Base-by-base conservation (phyloP, 2,113 vertebrate species). In the Trachemys scripta region DNA sequence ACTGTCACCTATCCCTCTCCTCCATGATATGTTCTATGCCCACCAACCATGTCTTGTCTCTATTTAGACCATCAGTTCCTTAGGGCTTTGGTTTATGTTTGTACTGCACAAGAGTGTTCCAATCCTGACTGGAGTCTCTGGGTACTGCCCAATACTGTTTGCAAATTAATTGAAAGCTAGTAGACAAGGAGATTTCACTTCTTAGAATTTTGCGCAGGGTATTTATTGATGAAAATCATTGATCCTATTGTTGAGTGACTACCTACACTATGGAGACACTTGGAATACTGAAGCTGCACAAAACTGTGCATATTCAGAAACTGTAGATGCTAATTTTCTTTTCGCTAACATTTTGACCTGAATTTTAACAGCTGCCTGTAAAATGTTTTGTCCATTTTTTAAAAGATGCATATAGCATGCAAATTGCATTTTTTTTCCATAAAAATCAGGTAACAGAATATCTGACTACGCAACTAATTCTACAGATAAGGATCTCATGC, bases 231-330 rank as follows among this genome's bases (percentile, higher is more conserved):
- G 69, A 78, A 93, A 94, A 49, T 75, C 76, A 97, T 96, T 90
- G 96, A 97, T 95, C 83, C 54, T 29, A 47, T 42, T 95, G 96
- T 95, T 95, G 97, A 97, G 85, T 87, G 89, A 97, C 90, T 94
- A 76, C 87, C 79, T 94, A 93, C 93, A 85, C 45, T 76, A 78
- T 54, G 42, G 80, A 92, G 88, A 93, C 89, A 96, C 90, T 88
- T 72, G 84, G 96, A 97, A 93, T 87, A 81, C 91, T 92, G 53
- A 95, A 86, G 81, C 84, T 95, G 76, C 69, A 92, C 93, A 87
- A 90, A 10, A 8, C 16, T 76, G 12, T 85, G 42, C 24, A 88
- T 81, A 31, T 75, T 76, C 0, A 0, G n/a, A 87, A 47, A 84
- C 0, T 0, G 11, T 3, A 85, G 47, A 89, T 54, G 13, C 3